Evolutionary conservation across 2,888 invertebrate species (phyloP), one percentile per base, ranked within the genome.

Genomic region (Mycalesis mineus): DNA sequence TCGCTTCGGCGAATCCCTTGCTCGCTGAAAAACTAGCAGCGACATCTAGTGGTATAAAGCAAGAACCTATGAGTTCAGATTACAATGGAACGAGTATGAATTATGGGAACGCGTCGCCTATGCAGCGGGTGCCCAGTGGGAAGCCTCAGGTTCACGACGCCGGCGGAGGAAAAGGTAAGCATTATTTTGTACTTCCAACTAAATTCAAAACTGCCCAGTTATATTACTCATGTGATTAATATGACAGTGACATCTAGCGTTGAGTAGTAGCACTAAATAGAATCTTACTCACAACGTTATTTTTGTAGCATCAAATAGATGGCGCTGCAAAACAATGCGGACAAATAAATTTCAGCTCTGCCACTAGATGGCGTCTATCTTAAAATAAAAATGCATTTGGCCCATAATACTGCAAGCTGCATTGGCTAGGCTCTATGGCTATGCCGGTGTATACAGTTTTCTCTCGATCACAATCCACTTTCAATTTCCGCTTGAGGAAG

Each of bases 1-100:
- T 96, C 65, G 95, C 95, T 29, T 96, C 96, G 9, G 95, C 95
- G 47, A 97, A 97, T 84, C 97, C 97, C 13, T 84, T 97, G 66
- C 91, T 97, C 62, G 96, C 96, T 68, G 96, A 96, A 91, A 94
- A 94, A 78, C 82, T 92, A 65, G 92, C 96, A 73, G 95, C 96
- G 80, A 94, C 95, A 91, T 92, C 91, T 84, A 88, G 90, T 83
- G 84, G 91, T 77, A 84, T 91, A 83, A 89, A 91, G 84, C 88
- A 90, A 63, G 89, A 91, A 71, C 91, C 91, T 8, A 77, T 87
- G 63, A 89, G 88, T 62, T 82, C 85, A 62, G 90, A 90, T 68
- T 91, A 90, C 72, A 87, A 79, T 71, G 89, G 88, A 54, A 75
- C 85, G 69, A 82, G 85, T 76, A 88, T 90, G 86, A 89, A 86